Conservation (phyloP, 2,113 vertebrate species). For the Vidua chalybeata region DNA sequence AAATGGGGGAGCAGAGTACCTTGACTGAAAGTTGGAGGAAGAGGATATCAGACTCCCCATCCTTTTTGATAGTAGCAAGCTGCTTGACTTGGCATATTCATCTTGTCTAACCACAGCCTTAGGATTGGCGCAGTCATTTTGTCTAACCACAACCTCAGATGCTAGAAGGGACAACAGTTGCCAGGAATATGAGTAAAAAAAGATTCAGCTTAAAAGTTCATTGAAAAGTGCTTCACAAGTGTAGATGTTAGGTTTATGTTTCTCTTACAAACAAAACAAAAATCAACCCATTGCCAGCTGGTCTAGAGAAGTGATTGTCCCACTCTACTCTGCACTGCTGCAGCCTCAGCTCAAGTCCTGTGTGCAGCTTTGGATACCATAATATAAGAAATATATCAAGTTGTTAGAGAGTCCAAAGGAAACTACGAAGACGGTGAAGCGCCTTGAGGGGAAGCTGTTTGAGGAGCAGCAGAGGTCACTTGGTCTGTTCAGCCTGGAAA, state of each 20-base stretch:
- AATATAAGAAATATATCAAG: background rate
- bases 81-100: background rate
- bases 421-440: rapidly evolving
- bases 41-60: rapidly evolving
- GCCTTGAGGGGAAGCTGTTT: rapidly evolving
- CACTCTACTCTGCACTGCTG: rapidly evolving
- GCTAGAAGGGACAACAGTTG: background rate
- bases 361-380: background rate
- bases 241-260: background rate
- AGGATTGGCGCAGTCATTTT: rapidly evolving
- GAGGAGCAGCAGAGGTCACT: background rate
- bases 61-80: background rate
- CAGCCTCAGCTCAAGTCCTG: background rate
- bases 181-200: background rate
- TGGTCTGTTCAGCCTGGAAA: background rate
- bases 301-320: background rate
- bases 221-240: background rate
- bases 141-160: background rate
- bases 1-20: background rate
- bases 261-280: background rate
- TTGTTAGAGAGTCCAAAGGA: background rate
- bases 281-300: background rate
- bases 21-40: background rate
- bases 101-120: background rate
- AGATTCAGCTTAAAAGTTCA: background rate